Evolutionary conservation across 1,140 invertebrate genomes (phyloP), one percentile per base, ranked within the genome.

Genomic region (Plectrocnemia conspersa): DNA sequence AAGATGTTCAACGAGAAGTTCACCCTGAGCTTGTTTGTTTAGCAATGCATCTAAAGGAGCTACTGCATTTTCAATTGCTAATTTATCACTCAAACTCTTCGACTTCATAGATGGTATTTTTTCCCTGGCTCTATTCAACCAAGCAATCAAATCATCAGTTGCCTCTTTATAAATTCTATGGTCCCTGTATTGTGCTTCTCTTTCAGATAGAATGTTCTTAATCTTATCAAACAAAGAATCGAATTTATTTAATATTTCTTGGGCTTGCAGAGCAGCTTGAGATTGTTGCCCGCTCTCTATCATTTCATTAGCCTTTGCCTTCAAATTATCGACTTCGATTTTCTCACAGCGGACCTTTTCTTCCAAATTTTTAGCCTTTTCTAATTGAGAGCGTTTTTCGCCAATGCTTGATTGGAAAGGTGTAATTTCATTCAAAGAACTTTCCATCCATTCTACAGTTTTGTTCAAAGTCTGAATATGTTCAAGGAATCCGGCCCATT

Each of bases 321-420:
- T 93, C 18, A 97, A 68, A 49, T 82, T 84, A 60, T 96, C 92
- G 2, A 97, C 91, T 66, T 96, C 93, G 59, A 93, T 86, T 63
- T 92, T 91, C 65, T 97, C 93, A 67, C 90, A 89, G 4, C 88
- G 78, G 2, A 92, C 83, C 72, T 91, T 94, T 67, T 96, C 89
- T 69, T 93, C 90, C 0, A 93, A 76, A 54, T 80, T 81, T 68
- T 92, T 93, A 9, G 93, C 82, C 61, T 86, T 81, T 66, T 93
- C 91, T 9, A 94, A 68, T 67, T 93, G 90, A 9, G 81, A 80
- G 52, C 88, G 79, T 66, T 94, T 94, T 66, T 94, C 91, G 0
- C 83, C 79, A 75, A 92, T 83, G 0, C 86, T 89, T 1, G 83
- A 79, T 72, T 91, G 87, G 64, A 82, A 85, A 52, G 84, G 82